A percentile compares a stretch with the other conserved stretches of the same genome.
Evolutionary conservation across 2,797 vertebrate species (phyloP).

Genomic region (Sphenopsis melanotis): DNA sequence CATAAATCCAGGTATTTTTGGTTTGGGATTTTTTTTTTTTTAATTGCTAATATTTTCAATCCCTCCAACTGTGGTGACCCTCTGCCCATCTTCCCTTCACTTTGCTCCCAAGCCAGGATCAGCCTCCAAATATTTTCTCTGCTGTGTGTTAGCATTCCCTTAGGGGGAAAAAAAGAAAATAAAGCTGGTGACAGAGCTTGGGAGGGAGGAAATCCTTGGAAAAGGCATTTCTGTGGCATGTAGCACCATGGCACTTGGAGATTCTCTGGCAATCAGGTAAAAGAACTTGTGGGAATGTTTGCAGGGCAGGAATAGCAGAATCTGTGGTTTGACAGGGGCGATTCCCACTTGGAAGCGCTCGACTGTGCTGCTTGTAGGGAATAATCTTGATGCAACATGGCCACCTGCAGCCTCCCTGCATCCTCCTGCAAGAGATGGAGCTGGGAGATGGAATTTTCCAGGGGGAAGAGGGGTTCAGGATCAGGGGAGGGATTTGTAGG

Average conservation of each 20-base stretch:
- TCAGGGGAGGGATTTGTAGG: not conserved
- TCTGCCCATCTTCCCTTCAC: not conserved
- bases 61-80: not conserved
- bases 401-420: not conserved
- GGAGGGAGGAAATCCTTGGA: not conserved
- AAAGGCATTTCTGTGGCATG: fast-evolving
- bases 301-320: not conserved
- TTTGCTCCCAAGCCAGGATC: not conserved
- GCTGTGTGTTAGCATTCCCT: not conserved
- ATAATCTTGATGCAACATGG: not conserved
- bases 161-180: not conserved
- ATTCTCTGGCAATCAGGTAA: not conserved
- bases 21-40: not conserved
- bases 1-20: not conserved
- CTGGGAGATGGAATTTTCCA: not conserved
- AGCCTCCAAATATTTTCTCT: not conserved
- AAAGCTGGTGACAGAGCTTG: not conserved
- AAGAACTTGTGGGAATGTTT: not conserved
- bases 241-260: not conserved
- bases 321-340: fast-evolving
- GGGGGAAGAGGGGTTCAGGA: not conserved
- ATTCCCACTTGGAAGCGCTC: fast-evolving
- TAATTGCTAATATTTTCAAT: not conserved
- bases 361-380: not conserved
- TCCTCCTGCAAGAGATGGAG: not conserved